phyloP scores from a whole-genome alignment of 2,113 vertebrate genomes.

The Saccopteryx leptura region DNA sequence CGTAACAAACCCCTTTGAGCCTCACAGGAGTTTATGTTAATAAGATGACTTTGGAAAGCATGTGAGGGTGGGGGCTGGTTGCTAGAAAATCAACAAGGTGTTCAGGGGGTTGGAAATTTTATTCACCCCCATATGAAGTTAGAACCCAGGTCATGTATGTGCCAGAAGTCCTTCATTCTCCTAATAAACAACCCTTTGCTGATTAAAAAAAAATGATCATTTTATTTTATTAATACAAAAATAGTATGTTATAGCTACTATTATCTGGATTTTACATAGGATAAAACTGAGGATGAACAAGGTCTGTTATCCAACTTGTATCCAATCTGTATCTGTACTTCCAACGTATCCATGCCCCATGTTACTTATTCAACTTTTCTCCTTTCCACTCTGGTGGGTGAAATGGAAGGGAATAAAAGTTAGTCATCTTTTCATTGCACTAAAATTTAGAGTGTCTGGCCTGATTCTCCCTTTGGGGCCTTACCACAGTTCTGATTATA shows the following conservation, averaged over 20 bases:
- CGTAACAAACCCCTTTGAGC: background rate
- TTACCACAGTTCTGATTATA: background rate
- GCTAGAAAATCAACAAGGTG: background rate
- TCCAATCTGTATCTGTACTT: background rate
- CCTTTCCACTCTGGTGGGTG: background rate
- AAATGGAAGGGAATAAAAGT: background rate
- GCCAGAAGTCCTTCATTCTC: conserved; percentile 3
- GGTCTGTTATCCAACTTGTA: background rate
- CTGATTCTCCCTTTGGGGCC: background rate
- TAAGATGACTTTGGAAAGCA: background rate
- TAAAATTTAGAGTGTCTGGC: background rate
- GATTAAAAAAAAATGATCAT: background rate
- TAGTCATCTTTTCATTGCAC: background rate
- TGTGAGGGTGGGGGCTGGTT: background rate
- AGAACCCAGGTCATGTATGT: background rate
- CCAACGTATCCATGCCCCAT: too few relatives aligned
- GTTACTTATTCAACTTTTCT: background rate
- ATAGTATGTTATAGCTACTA: background rate
- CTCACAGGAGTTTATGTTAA: background rate
- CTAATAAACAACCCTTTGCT: background rate
- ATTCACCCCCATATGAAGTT: background rate
- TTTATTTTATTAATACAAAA: background rate
- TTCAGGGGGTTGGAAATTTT: background rate
- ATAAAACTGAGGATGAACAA: background rate
- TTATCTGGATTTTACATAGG: conserved; percentile 9